Percentiles rank a stretch among this genome's conserved stretches.
Evolutionary conservation across 2,888 invertebrate species (phyloP).

Genomic region (Lymantria dispar): DNA sequence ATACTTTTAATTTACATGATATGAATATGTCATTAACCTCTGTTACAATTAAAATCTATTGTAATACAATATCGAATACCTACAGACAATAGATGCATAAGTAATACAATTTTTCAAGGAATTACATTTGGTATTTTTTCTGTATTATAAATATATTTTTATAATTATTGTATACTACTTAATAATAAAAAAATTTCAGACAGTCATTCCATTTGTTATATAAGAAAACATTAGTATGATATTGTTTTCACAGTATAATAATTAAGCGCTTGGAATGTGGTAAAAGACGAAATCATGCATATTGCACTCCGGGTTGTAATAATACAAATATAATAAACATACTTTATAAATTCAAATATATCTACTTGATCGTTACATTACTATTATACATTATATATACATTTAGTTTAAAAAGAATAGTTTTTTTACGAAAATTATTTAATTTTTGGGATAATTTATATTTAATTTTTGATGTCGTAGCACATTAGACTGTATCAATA

Average conservation of each 20-base stretch:
- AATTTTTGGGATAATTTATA: constrained; percentile 82
- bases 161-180: constrained; percentile 9
- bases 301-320: constrained; percentile 69
- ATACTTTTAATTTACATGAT: constrained; percentile 82
- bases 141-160: constrained; percentile 16
- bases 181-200: constrained; percentile 11
- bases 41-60: constrained; percentile 65
- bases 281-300: constrained; percentile 75
- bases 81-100: constrained; percentile 55
- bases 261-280: constrained; percentile 75
- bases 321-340: constrained; percentile 41
- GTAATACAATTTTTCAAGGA: constrained; percentile 33
- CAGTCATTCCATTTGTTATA: constrained; percentile 12
- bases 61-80: constrained; percentile 57
- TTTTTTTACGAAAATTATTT: constrained; percentile 76
- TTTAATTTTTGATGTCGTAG: constrained; percentile 76
- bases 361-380: constrained; percentile 59
- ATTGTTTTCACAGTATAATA: constrained; percentile 24
- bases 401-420: constrained; percentile 65
- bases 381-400: constrained; percentile 79
- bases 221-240: constrained; percentile 9
- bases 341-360: constrained; percentile 57
- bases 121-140: constrained; percentile 23
- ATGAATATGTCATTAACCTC: constrained; percentile 81
- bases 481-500: constrained; percentile 64